Evolutionary conservation across 2,113 vertebrate species (phyloP).

Genomic region (Phasianus colchicus): DNA sequence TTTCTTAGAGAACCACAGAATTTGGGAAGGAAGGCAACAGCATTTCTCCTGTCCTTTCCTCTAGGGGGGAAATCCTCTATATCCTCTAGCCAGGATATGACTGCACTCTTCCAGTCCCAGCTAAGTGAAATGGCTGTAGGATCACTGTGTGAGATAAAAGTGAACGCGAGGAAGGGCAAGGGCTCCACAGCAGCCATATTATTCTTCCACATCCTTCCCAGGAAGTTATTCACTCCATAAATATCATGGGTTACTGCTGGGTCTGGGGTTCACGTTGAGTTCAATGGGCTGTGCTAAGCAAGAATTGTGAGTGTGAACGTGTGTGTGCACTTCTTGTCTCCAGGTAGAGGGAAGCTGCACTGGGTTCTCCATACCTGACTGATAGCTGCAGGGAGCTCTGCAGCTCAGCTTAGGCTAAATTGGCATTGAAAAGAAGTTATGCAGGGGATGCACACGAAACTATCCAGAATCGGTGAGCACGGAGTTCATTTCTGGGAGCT

Average conservation of each 20-base stretch:
- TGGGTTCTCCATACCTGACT: not conserved
- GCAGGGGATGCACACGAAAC: not conserved
- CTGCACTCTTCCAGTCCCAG: not conserved
- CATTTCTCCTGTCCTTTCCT: not conserved
- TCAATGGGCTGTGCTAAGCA: not conserved
- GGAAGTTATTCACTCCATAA: not conserved
- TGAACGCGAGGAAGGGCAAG: not conserved
- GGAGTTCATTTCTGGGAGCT: not conserved
- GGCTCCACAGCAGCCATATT: not conserved
- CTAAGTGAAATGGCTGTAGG: not conserved
- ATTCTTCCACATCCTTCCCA: not conserved
- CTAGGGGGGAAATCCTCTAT: too few relatives aligned
- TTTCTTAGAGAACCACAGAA: not conserved
- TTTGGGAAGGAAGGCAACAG: not conserved
- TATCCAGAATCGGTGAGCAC: not conserved
- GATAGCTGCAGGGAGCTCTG: not conserved
- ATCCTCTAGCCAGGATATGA: not conserved
- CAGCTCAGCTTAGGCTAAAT: not conserved
- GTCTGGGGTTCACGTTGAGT: not conserved
- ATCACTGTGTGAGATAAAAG: not conserved
- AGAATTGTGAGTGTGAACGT: rapidly evolving
- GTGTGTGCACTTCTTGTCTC: not conserved
- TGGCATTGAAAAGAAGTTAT: not conserved
- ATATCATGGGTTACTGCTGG: not conserved
- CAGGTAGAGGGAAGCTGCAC: not conserved